Conservation (phyloP, 1,140 invertebrate genomes). For the Ruditapes philippinarum region DNA sequence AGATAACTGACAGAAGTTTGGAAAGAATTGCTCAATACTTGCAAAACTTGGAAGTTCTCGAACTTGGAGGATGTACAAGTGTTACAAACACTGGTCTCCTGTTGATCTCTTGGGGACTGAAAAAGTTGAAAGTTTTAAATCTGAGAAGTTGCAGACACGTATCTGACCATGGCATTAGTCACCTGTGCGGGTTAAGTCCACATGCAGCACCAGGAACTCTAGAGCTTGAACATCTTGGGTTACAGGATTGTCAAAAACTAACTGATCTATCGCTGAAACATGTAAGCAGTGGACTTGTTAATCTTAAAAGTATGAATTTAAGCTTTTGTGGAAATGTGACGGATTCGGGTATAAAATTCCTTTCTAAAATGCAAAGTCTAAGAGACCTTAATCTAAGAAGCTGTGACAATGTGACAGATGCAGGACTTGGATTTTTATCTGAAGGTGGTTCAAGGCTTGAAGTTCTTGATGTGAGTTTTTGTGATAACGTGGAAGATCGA, state of each 20-base stretch:
- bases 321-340: conserved; percentile 98
- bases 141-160: conserved; percentile 97
- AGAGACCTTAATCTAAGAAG: conserved; percentile 94
- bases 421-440: conserved; percentile 95
- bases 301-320: conserved; percentile 94
- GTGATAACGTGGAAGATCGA: conserved; percentile 97
- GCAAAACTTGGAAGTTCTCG: conserved; percentile 95
- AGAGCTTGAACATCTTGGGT: conserved; percentile 93
- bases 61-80: conserved; percentile 96
- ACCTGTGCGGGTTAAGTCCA: conserved; percentile 92
- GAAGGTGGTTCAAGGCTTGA: conserved; percentile 94
- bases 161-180: conserved; percentile 95
- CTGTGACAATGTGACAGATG: conserved; percentile 97
- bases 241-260: conserved; percentile 97
- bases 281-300: conserved; percentile 93
- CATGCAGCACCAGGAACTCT: conserved; percentile 89
- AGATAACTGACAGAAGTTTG: conserved; percentile 96
- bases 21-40: conserved; percentile 94
- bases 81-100: conserved; percentile 95
- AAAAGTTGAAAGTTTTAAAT: conserved; percentile 94
- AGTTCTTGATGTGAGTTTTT: conserved; percentile 95
- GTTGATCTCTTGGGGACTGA: conserved; percentile 94
- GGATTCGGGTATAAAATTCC: conserved; percentile 95
- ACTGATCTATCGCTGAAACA: conserved; percentile 96
- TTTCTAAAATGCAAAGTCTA: conserved; percentile 94